A percentile compares a stretch with the other conserved stretches of the same genome.
phyloP scores from a whole-genome alignment of 2,888 invertebrate genomes.

The Philereme vetulata region DNA sequence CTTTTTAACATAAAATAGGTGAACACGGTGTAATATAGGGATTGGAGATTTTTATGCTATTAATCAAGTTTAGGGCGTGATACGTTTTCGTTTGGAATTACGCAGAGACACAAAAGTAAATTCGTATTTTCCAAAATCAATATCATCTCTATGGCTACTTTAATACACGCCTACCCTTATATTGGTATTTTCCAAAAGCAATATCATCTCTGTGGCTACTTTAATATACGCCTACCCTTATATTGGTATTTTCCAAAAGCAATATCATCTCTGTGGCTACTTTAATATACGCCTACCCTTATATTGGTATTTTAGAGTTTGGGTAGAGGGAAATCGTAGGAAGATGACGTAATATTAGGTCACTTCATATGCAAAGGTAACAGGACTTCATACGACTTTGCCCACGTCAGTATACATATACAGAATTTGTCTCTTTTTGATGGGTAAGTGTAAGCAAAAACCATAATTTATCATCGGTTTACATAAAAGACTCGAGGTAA shows the following conservation, averaged over 20 bases:
- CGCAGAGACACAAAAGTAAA: too few relatives aligned
- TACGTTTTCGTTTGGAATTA: too few relatives aligned
- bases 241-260: conserved; percentile 7
- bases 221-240: too few relatives aligned
- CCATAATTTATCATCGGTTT: too few relatives aligned
- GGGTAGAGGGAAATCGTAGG: background rate
- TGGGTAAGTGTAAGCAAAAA: too few relatives aligned
- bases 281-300: conserved; percentile 13
- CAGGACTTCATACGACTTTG: background rate
- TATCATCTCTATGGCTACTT: conserved; percentile 12
- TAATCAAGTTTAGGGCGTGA: too few relatives aligned
- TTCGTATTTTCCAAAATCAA: conserved; percentile 3
- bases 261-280: conserved; percentile 13
- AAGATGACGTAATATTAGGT: background rate
- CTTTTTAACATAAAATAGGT: too few relatives aligned
- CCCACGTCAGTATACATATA: background rate
- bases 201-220: conserved; percentile 13
- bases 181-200: conserved; percentile 8
- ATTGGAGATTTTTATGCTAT: too few relatives aligned
- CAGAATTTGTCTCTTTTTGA: background rate
- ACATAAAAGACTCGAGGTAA: too few relatives aligned
- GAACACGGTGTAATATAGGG: too few relatives aligned
- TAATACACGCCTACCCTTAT: too few relatives aligned
- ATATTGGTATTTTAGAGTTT: conserved; percentile 28
- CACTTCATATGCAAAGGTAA: too few relatives aligned